A percentile compares a stretch with the other conserved stretches of the same genome.
Evolutionary conservation across 2,797 vertebrate species (phyloP).

Genomic region (Falco naumanni): DNA sequence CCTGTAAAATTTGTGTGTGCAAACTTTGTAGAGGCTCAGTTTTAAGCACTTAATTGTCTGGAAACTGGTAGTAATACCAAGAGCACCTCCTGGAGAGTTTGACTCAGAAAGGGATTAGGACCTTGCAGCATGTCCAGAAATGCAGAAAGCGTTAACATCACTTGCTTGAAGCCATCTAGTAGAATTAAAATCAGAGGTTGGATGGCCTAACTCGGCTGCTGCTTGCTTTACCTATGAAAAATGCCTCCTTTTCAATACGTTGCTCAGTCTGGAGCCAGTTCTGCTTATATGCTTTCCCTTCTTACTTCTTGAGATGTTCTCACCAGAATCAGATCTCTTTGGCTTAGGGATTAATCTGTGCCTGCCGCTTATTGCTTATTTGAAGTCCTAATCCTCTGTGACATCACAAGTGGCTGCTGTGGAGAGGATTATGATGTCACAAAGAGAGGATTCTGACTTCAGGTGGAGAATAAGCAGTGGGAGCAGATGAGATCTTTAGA

Average conservation of each 20-base stretch:
- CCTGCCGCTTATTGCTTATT: slow-evolving; percentile 62
- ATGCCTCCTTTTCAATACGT: slow-evolving; percentile 6
- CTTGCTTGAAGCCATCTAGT: not conserved
- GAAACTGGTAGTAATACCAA: not conserved
- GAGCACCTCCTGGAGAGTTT: not conserved
- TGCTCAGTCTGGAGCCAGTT: slow-evolving; percentile 35
- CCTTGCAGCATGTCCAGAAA: not conserved
- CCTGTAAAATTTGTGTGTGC: not conserved
- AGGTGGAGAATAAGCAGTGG: slow-evolving; percentile 57
- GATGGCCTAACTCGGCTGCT: not conserved
- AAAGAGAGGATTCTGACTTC: slow-evolving; percentile 66
- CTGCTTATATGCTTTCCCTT: slow-evolving; percentile 42
- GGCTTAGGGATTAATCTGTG: slow-evolving; percentile 61
- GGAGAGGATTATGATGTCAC: slow-evolving; percentile 72
- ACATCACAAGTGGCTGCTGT: slow-evolving; percentile 66
- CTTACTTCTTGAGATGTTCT: slow-evolving; percentile 64
- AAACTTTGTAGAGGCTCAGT: not conserved
- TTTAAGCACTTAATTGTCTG: not conserved
- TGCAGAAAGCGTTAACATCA: not conserved
- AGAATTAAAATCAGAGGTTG: slow-evolving; percentile 15
- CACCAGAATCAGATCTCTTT: slow-evolving; percentile 61
- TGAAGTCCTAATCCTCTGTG: slow-evolving; percentile 68
- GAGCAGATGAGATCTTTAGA: slow-evolving; percentile 54
- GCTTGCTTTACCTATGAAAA: not conserved
- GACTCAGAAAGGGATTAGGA: not conserved